Base-by-base conservation (phyloP, 2,113 vertebrate species). In the Austrofundulus limnaeus region DNA sequence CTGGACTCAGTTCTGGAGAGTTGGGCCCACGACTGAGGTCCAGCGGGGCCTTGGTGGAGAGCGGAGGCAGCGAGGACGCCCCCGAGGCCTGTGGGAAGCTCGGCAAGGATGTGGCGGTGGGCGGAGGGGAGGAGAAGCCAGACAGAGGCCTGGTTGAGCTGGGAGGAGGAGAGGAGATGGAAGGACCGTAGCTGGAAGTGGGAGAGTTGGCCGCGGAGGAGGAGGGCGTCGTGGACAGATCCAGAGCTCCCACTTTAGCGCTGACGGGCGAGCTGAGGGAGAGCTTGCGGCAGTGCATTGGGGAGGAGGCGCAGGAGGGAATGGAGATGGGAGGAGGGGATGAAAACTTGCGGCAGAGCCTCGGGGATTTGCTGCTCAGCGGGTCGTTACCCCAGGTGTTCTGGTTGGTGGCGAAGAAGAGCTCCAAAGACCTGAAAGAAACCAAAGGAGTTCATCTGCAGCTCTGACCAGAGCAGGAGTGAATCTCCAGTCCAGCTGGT, bases 331-430 rank as follows among this genome's bases (percentile, higher is more conserved):
- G 95, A 7, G 96, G 97, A 25, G 96, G 96, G 20, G 96, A 96
- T 68, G 96, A 98, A 60, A 96, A 97, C 79, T 98, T 98, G 78
- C 96, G 95, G 61, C 93, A 94, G 10, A 96, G 90, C 9, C 92
- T 91, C 0, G 96, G 96, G 2, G 96, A 96, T 70, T 97, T 98
- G 64, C 94, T 96, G 73, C 87, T 89, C 68, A 94, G 53, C 21
- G 94, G 93, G 66, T 97, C 96, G 2, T 90, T 84, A 49, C 75
- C 86, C 88, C 94, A 95, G 20, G 83, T 89, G 60, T 94, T 93
- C 81, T 95, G 95, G 78, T 93, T 97, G 55, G 93, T 93, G 70
- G 95, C 95, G 64, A 97, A 98, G 89, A 97, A 98, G 84, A 97
- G 73, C 82, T 98, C 96, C 87, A 98, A 75, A 41, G 95, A 97